Evolutionary conservation across 2,888 invertebrate species (phyloP).

Genomic region (Drosophila maculinotata): DNA sequence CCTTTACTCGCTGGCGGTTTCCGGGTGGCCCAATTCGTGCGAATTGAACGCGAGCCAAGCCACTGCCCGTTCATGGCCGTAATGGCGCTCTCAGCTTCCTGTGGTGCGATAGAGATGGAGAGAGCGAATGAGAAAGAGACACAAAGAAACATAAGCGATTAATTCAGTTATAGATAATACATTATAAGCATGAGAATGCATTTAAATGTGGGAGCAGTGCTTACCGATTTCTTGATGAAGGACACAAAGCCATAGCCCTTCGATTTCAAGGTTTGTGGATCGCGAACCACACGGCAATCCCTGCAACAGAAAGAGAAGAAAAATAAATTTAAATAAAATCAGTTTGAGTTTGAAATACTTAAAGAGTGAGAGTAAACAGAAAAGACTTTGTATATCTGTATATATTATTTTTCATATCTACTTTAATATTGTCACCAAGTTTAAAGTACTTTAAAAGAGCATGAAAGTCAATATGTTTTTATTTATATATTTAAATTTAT

Average conservation of each 20-base stretch:
- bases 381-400: background rate
- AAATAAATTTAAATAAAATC: constrained; percentile 4
- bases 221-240: constrained; percentile 98
- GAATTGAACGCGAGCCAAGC: constrained; percentile 98
- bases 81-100: constrained; percentile 99
- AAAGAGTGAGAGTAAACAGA: background rate
- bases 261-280: constrained; percentile 99
- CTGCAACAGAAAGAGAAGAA: constrained; percentile 86
- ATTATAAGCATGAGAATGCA: constrained; percentile 12
- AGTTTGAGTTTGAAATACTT: constrained; percentile 6
- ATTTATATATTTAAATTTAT: constrained; percentile 29
- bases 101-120: constrained; percentile 75
- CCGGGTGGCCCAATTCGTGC: constrained; percentile 99
- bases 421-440: no score
- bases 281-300: constrained; percentile 98
- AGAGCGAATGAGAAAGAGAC: background rate
- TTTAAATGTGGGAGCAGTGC: constrained; percentile 82
- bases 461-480: background rate
- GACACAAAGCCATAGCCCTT: constrained; percentile 99
- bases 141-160: background rate
- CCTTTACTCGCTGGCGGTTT: constrained; percentile 98
- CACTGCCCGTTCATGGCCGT: constrained; percentile 99
- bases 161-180: constrained; percentile 11
- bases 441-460: no score
- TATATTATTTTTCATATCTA: background rate